These are phyloP conservation scores for Miopithecus talapoin DNA, from an alignment of 2,797 vertebrate species.

Conservation along the genomic window DNA sequence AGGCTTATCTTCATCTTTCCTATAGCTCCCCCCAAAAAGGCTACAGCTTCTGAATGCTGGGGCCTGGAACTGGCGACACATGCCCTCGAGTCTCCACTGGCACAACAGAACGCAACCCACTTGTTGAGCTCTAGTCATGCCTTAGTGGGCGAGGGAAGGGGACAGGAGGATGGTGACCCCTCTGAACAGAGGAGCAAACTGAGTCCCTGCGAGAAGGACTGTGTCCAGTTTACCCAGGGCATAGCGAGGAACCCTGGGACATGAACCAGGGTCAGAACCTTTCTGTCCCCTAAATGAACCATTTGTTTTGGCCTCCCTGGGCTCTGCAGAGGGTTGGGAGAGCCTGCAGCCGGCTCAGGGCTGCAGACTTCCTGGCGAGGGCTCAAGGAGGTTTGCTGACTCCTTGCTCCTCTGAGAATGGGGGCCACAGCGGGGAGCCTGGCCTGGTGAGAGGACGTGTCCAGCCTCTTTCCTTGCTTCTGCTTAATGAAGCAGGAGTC, in stretches of 20 bases:
- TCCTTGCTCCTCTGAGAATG: background rate
- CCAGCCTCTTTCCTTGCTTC: background rate
- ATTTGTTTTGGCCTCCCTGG: background rate
- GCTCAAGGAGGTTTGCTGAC: background rate
- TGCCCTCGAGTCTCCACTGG: background rate
- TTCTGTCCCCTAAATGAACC: background rate
- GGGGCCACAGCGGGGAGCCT: background rate
- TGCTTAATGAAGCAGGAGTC: constrained; percentile 43
- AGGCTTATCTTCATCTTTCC: background rate
- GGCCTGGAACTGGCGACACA: background rate
- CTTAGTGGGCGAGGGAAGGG: background rate
- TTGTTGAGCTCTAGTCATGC: background rate
- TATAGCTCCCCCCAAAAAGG: background rate
- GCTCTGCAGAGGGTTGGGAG: background rate
- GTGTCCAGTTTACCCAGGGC: background rate
- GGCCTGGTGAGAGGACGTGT: background rate
- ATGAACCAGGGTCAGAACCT: background rate
- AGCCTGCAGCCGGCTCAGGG: background rate
- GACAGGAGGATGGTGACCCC: too few species aligned
- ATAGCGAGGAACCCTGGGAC: background rate
- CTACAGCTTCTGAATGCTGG: background rate
- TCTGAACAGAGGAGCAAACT: background rate
- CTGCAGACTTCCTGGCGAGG: background rate
- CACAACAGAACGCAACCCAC: background rate
- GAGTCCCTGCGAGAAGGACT: background rate